Evolutionary conservation across 2,888 invertebrate genomes (phyloP).

Genomic region (Odontothrips loti): DNA sequence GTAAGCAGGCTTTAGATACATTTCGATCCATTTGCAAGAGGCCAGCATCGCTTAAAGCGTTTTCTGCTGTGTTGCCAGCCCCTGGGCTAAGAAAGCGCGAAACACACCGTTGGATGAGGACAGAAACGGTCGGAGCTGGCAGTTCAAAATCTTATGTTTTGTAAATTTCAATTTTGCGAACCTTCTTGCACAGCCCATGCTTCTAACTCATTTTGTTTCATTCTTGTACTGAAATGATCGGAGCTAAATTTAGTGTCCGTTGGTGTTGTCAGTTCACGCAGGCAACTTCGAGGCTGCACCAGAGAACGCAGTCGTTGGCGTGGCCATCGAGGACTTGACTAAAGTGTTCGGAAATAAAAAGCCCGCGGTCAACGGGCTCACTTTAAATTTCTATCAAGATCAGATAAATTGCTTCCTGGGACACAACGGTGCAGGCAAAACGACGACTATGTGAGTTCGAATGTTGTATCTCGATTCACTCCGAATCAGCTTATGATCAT

Average conservation of each 20-base stretch:
- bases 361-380: constrained; percentile 69
- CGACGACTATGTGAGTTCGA: constrained; percentile 70
- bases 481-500: no score
- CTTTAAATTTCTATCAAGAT: constrained; percentile 71
- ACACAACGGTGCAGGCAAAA: constrained; percentile 89
- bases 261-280: constrained; percentile 10
- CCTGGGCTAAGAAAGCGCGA: no score
- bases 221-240: neutral
- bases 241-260: neutral
- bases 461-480: no score
- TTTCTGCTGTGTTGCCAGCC: no score
- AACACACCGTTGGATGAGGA: no score
- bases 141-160: no score
- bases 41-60: no score
- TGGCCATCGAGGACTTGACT: constrained; percentile 65
- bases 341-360: constrained; percentile 63
- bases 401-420: constrained; percentile 84
- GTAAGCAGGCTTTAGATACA: no score
- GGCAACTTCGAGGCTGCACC: constrained; percentile 50
- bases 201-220: neutral
- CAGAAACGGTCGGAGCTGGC: no score
- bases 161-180: neutral
- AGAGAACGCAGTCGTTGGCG: constrained; percentile 56
- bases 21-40: no score
- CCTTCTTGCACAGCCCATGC: neutral